Base-by-base conservation (phyloP, 2,113 vertebrate genomes). In the Vanacampus margaritifer region DNA sequence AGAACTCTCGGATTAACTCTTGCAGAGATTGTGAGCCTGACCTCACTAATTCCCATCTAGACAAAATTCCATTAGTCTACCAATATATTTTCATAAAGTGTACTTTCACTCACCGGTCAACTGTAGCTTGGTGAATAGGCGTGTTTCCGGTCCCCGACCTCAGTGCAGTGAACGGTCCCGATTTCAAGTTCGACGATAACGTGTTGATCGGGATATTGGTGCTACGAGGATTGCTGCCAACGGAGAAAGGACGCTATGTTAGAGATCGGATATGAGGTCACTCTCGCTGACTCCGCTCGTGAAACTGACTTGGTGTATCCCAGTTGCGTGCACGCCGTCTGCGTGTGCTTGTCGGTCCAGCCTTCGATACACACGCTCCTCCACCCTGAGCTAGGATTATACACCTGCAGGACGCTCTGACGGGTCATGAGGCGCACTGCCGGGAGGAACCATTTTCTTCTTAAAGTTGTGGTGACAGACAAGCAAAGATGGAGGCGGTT, bases 251-350 rank as follows among this genome's bases (percentile, higher is more conserved):
- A 17, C 10, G 17, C n/a, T 3, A 5, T 16, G 3, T 62, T 43
- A 43, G 14, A 62, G 39, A 26, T 62, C 13, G 3, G 7, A 17
- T 26, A 41, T 62, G 23, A 41, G 39, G 9, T 43, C 14, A 46
- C 10, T 13, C 12, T 13, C 2, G 39, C 1, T 16, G 37, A 24
- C 36, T 14, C 14, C 6, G 6, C 2, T 35, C 48, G 0, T 23
- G 5, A 13, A 32, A 74, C 89, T 87, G 60, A 98, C 97, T 81
- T 72, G 72, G 88, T 74, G 69, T 95, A 98, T 73, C 96, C 97
- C 82, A 98, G 91, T 60, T 95, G 90, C 41, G 85, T 75, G 2
- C 97, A 98, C 9, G 91, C 91, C 0, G 76, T 90, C 73, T 85
- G 75, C 0, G 96, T 93, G 84, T 95, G 87, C 1, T 56, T 45